These are phyloP conservation scores for Microcebus griseorufus DNA, from an alignment of 2,113 vertebrate genomes.

Conservation along the genomic window DNA sequence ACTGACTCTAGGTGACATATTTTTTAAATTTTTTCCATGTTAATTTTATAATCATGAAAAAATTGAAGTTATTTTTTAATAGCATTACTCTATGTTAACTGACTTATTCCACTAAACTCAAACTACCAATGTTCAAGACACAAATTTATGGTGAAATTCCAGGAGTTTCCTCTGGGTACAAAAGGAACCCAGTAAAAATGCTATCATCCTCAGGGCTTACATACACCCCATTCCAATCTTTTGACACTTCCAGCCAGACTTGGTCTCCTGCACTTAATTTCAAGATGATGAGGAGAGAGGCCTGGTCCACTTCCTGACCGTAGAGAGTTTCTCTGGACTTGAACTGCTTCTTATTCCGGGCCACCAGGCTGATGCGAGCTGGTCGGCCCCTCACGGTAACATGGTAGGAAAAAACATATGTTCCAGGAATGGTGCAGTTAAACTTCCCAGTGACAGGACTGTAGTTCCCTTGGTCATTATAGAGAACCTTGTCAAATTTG, in stretches of 20 bases:
- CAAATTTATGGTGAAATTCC: slow-evolving; percentile 68
- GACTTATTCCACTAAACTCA: not conserved
- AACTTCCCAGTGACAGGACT: slow-evolving; percentile 91
- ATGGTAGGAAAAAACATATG: slow-evolving; percentile 95
- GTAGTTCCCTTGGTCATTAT: slow-evolving; percentile 92
- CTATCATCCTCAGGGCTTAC: slow-evolving; percentile 95
- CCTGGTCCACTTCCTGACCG: slow-evolving; percentile 96
- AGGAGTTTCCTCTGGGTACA: slow-evolving; percentile 88
- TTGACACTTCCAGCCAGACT: slow-evolving; percentile 95
- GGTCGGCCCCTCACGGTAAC: slow-evolving; percentile 95
- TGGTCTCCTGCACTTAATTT: slow-evolving; percentile 90
- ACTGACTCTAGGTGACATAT: not conserved
- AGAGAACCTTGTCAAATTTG: slow-evolving; percentile 94
- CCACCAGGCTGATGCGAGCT: slow-evolving; percentile 91
- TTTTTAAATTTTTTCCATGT: not conserved
- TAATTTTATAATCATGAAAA: slow-evolving; percentile 24
- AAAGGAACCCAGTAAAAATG: slow-evolving; percentile 95
- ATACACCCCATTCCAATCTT: slow-evolving; percentile 96
- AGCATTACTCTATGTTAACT: not conserved
- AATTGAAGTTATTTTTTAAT: not conserved
- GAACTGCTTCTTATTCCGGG: slow-evolving; percentile 89
- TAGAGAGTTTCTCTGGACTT: slow-evolving; percentile 94
- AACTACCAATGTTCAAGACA: not conserved
- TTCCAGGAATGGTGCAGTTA: slow-evolving; percentile 91
- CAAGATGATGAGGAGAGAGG: slow-evolving; percentile 92